Percentiles rank a stretch among this genome's conserved stretches.
Evolutionary conservation across 2,888 invertebrate species (phyloP).

Genomic region (Drepana falcataria): DNA sequence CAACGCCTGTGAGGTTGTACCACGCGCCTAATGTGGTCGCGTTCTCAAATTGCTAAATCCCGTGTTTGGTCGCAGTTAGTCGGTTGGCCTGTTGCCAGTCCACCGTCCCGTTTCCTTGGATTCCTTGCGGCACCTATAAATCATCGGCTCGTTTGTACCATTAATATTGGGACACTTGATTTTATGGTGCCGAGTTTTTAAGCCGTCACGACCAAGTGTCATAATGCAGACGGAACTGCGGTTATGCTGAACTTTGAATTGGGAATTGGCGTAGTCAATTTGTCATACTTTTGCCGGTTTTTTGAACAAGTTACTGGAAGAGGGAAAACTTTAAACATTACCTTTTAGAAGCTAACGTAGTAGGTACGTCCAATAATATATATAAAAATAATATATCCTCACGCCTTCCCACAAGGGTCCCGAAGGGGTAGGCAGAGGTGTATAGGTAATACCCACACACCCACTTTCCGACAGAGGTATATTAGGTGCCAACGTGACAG

Average conservation of each 20-base stretch:
- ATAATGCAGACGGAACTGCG: slow-evolving; percentile 14
- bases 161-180: slow-evolving; percentile 30
- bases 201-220: slow-evolving; percentile 17
- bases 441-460: no score
- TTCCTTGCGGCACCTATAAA: slow-evolving; percentile 41
- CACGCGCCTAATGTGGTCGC: slow-evolving; percentile 31
- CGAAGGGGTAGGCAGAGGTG: no score
- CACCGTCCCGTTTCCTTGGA: slow-evolving; percentile 21
- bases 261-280: background rate
- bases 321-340: background rate
- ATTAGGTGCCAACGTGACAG: no score
- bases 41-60: slow-evolving; percentile 46
- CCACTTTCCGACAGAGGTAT: no score
- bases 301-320: background rate
- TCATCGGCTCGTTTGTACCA: slow-evolving; percentile 34
- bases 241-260: background rate
- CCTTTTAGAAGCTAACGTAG: no score
- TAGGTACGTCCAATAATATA: no score
- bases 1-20: slow-evolving; percentile 4
- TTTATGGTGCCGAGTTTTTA: slow-evolving; percentile 15
- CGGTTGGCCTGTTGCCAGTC: slow-evolving; percentile 41
- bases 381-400: no score
- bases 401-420: no score
- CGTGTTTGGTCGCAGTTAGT: slow-evolving; percentile 49
- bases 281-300: background rate